Evolutionary conservation across 1,140 invertebrate genomes (phyloP).

Genomic region (Platyscapa corneri): DNA sequence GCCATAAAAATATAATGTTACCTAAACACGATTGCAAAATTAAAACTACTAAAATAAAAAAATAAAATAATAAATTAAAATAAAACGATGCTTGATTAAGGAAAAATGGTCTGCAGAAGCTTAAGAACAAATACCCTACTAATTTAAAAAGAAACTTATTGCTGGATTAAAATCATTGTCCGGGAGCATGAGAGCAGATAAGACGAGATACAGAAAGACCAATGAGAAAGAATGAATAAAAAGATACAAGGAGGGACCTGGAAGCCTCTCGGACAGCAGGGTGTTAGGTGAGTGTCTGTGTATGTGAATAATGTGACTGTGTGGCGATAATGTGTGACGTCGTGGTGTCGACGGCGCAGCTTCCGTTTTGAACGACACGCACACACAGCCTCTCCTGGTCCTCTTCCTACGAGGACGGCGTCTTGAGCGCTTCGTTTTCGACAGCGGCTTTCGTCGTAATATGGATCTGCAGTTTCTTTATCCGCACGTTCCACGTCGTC

Average conservation of each 20-base stretch:
- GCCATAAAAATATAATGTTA: too few species aligned
- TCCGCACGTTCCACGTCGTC: not conserved
- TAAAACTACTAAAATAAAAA: not conserved
- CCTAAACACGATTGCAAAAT: too few species aligned
- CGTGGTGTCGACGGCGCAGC: not conserved
- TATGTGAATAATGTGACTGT: not conserved
- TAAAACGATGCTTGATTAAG: too few species aligned
- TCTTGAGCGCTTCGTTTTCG: not conserved
- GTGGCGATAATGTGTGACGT: not conserved
- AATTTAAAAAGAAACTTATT: not conserved
- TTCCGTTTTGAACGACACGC: not conserved
- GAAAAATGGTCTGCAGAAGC: too few species aligned
- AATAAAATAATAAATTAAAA: not conserved
- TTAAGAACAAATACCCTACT: not conserved
- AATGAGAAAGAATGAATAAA: not conserved
- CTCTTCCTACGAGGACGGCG: slow-evolving; percentile 3
- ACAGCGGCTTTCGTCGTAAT: not conserved
- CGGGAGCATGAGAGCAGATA: not conserved
- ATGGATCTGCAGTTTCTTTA: not conserved
- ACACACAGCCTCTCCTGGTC: slow-evolving; percentile 15
- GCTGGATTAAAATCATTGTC: not conserved
- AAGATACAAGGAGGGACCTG: slow-evolving; percentile 50
- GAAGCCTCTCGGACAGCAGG: slow-evolving; percentile 56
- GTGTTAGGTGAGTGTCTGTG: slow-evolving; percentile 13
- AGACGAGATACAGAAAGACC: not conserved